phyloP scores from a whole-genome alignment of 2,113 vertebrate species.

The Platysternon megacephalum region DNA sequence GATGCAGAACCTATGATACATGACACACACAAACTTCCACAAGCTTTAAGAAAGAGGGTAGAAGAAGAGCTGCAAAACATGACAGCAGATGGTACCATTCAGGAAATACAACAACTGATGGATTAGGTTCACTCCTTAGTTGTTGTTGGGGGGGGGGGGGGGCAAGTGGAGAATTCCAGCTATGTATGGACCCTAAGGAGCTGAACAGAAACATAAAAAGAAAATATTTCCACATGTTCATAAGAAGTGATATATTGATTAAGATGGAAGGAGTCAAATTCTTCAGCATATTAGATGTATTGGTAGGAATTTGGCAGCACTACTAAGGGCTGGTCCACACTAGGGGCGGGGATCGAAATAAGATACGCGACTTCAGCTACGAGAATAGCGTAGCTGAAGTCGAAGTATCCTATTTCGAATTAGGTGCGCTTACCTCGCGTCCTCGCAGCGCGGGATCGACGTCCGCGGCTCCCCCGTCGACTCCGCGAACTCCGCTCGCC shows the following conservation, averaged over 20 bases:
- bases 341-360: too few species aligned
- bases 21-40: background rate
- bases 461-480: too few species aligned
- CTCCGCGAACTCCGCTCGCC: too few species aligned
- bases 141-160: background rate
- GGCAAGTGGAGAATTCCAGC: background rate
- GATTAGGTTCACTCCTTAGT: background rate
- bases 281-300: background rate
- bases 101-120: background rate
- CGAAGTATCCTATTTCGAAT: too few species aligned
- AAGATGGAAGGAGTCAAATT: background rate
- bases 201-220: background rate
- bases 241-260: background rate
- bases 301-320: background rate
- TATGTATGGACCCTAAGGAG: background rate
- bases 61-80: background rate
- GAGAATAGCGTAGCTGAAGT: too few species aligned
- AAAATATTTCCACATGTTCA: background rate
- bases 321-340: too few species aligned
- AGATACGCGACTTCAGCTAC: too few species aligned
- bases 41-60: too few species aligned
- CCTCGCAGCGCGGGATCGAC: too few species aligned
- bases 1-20: background rate
- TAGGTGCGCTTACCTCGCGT: too few species aligned
- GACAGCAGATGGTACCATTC: background rate